Evolutionary conservation across 2,113 vertebrate species (phyloP), one percentile per base, ranked within the genome.

Genomic region (Anolis carolinensis): DNA sequence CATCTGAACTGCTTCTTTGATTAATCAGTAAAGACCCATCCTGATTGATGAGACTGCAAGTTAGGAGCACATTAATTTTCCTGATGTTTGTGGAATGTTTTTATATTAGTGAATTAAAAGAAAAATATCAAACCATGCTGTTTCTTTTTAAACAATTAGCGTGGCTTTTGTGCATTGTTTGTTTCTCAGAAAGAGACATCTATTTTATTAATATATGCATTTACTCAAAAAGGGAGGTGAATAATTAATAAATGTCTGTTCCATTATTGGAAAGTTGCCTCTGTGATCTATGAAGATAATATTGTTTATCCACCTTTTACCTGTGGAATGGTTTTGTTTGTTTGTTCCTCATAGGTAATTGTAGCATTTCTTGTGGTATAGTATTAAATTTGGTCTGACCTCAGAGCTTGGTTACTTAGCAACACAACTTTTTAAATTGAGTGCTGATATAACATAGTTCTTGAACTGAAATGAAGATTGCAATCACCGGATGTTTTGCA

Each of bases 401-500:
- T 79, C 5, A 82, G 85, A 87, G 34, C 11, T 23, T 88, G 30
- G 90, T 84, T 89, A 87, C 62, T 93, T 94, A 91, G 74, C 67
- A 91, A 88, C 59, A 1, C 30, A 52, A 32, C 30, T 77, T 39
- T 86, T 85, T 82, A 82, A 92, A 87, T 52, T 8, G 70, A 0
- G 59, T 21, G 11, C 7, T 82, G 84, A 71, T 13, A 4, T 68
- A 73, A 1, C 25, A 79, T 7, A 14, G 81, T 48, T 82, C 62
- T 79, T 86, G 77, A 67, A 91, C 36, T 27, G 0, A 84, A 82
- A 85, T 0, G 30, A 0, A 52, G 5, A 81, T 90, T 87, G n/a
- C 85, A 90, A 80, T 90, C 0, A 74, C 79, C 85, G 20, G 77
- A 80, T 36, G 2, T 1, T 82, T 39, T 78, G 25, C 70, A 88